A percentile compares a stretch with the other conserved stretches of the same genome.
Conservation (phyloP, 2,888 invertebrate genomes). For the Calameuta pallipes region DNA sequence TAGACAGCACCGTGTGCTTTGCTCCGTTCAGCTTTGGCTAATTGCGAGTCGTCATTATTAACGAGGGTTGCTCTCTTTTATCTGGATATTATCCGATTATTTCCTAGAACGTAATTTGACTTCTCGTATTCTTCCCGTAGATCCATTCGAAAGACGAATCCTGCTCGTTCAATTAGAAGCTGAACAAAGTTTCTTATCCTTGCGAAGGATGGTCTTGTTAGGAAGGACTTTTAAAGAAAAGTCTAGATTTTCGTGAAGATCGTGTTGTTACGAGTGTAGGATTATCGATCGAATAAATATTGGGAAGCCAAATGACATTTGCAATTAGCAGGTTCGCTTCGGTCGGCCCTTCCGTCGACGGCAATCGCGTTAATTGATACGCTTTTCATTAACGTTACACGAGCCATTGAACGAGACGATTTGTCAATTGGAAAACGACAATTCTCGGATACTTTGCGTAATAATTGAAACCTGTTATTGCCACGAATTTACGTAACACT, state of each 20-base stretch:
- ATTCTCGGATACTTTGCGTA: not conserved
- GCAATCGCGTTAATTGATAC: not conserved
- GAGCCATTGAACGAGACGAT: not conserved
- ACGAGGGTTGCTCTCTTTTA: too few species aligned
- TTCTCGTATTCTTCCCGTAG: not conserved
- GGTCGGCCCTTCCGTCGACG: not conserved
- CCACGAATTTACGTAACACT: not conserved
- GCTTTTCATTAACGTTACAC: not conserved
- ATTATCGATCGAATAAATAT: not conserved
- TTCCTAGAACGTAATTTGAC: not conserved
- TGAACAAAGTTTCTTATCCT: not conserved
- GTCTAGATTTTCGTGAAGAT: not conserved
- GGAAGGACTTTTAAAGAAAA: too few species aligned
- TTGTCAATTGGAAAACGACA: not conserved
- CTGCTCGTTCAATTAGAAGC: not conserved
- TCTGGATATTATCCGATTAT: not conserved
- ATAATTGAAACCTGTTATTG: conserved; percentile 22
- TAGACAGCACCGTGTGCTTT: not conserved
- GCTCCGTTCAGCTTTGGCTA: not conserved
- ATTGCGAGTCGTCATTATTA: not conserved
- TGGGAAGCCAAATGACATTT: not conserved
- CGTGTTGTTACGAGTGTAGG: not conserved
- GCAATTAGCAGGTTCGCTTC: not conserved
- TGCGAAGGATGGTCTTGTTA: too few species aligned
- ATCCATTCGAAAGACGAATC: not conserved